phyloP scores from a whole-genome alignment of 2,113 vertebrate genomes.

The Xerus inauris region DNA sequence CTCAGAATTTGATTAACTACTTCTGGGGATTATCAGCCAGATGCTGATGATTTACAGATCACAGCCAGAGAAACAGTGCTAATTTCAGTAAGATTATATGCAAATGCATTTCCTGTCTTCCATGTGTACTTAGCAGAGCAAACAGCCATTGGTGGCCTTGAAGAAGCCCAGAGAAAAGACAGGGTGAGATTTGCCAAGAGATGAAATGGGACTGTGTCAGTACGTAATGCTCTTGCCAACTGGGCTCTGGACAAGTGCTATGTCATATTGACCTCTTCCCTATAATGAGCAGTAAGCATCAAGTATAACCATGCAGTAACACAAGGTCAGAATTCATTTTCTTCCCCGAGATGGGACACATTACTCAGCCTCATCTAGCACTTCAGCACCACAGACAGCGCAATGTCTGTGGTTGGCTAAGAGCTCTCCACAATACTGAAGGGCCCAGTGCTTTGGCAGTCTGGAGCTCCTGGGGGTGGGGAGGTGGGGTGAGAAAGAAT shows the following conservation, averaged over 20 bases:
- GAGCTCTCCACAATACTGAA: not conserved
- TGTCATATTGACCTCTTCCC: constrained; percentile 84
- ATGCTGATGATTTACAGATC: not conserved
- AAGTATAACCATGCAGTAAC: constrained; percentile 78
- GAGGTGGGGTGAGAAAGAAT: not conserved
- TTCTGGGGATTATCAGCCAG: not conserved
- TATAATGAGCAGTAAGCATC: constrained; percentile 79
- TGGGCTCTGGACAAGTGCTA: constrained; percentile 73
- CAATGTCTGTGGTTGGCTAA: not conserved
- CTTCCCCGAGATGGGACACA: constrained; percentile 76
- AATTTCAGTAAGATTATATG: not conserved
- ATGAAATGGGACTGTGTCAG: constrained; percentile 72
- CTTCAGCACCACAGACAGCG: constrained; percentile 63
- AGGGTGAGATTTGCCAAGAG: constrained; percentile 48
- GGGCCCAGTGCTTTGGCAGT: not conserved
- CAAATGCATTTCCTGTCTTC: not conserved
- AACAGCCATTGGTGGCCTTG: constrained; percentile 6
- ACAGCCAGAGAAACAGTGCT: not conserved
- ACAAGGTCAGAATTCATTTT: constrained; percentile 86
- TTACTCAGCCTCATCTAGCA: constrained; percentile 78
- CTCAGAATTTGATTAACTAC: not conserved
- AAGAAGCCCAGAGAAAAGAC: constrained; percentile 30
- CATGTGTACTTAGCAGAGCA: constrained; percentile 21
- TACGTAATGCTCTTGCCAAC: constrained; percentile 76
- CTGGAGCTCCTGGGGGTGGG: not conserved